Base-by-base conservation (phyloP, 2,113 vertebrate species). In the Amazona vittata region DNA sequence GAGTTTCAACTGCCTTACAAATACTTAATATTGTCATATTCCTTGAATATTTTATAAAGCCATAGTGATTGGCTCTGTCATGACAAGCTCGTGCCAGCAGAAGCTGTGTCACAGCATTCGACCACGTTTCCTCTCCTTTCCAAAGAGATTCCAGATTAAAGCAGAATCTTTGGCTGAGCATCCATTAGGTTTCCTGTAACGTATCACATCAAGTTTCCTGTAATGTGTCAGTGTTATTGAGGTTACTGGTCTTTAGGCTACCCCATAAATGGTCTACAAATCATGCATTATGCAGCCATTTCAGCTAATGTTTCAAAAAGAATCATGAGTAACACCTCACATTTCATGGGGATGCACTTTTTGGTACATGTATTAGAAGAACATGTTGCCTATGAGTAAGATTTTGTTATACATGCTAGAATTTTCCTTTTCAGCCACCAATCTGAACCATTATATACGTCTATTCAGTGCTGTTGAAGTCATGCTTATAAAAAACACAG, bases 391-490 rank as follows among this genome's bases (percentile, higher is more conserved):
- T 44, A 3, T 39, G 93, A 92, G 35, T 64, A 79, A 94, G 31
- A 12, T 89, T 25, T 90, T 70, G 68, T 33, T 94, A 75, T 41
- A 20, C 20, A 5, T 43, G 9, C 29, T 13, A 55, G 62, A 93
- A 85, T 93, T 96, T 95, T 93, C 93, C 81, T 89, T 62, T 93
- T 89, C 39, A 75, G 39, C 62, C 35, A 60, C 43, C 65, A 84
- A 69, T 96, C 62, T 86, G 52, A 91, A 8, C 28, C 17, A 4
- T 14, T 63, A 12, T 0, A 1, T 22, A 35, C 89, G 86, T 84
- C 89, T 92, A 52, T 75, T 75, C 65, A 82, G 74, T 22, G 50
- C 57, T 82, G 69, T 18, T 89, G 71, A 92, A 89, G 62, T 46
- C 86, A 59, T 73, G 83, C 29, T 57, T 84, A 28, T 64, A 64